Conservation (phyloP, 2,113 vertebrate genomes). For the Calyptommatus sinebrachiatus region DNA sequence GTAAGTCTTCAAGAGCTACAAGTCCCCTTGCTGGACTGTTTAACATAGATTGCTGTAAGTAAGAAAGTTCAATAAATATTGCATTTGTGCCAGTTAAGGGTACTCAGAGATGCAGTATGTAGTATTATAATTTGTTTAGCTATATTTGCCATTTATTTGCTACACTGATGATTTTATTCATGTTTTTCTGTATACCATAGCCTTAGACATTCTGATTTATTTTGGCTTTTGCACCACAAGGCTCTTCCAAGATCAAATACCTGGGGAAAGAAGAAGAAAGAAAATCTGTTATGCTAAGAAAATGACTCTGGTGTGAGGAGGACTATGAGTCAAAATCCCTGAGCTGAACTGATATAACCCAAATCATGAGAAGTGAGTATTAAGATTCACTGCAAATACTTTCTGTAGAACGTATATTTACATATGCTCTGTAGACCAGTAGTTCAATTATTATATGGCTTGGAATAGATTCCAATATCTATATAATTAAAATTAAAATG, state of each 20-base stretch:
- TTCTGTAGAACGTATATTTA: not conserved
- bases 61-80: not conserved
- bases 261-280: constrained; percentile 5
- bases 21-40: no score
- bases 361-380: constrained; percentile 21
- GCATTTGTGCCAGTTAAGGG: not conserved
- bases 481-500: not conserved
- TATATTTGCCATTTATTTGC: not conserved
- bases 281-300: constrained; percentile 20
- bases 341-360: constrained; percentile 24
- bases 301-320: constrained; percentile 13
- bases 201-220: constrained; percentile 19
- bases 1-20: no score
- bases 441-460: not conserved
- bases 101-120: not conserved
- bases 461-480: not conserved
- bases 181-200: not conserved
- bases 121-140: not conserved
- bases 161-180: not conserved
- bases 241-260: constrained; percentile 1
- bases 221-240: not conserved
- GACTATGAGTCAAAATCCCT: not conserved
- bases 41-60: not conserved
- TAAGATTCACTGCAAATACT: not conserved
- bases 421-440: not conserved